Evolutionary conservation across 2,888 invertebrate species (phyloP).

Genomic region (Diadegma fenestrale): DNA sequence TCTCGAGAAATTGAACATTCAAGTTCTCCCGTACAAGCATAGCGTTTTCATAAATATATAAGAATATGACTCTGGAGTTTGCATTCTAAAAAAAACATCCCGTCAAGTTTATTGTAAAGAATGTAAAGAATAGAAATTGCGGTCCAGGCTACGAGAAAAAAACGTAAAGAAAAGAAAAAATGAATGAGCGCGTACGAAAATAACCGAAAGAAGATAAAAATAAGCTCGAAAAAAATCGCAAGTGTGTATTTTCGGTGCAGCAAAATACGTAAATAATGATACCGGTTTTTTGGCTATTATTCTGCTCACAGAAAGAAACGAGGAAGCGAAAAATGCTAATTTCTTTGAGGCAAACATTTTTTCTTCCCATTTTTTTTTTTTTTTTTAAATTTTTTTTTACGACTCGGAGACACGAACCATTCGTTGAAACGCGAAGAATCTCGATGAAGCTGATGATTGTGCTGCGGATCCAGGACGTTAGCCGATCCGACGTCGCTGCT

Average conservation of each 20-base stretch:
- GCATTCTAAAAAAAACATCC: not conserved
- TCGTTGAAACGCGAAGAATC: slow-evolving; percentile 68
- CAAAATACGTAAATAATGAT: not conserved
- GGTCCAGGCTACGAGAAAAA: not conserved
- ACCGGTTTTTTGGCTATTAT: slow-evolving; percentile 15
- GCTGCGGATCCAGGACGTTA: slow-evolving; percentile 63
- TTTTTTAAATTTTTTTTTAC: not conserved
- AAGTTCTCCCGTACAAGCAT: too few species aligned
- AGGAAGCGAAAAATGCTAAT: slow-evolving; percentile 15
- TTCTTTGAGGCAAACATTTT: not conserved
- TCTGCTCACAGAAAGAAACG: not conserved
- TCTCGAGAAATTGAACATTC: too few species aligned
- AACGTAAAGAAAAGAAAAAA: not conserved
- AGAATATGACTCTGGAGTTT: too few species aligned
- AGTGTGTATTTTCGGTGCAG: not conserved
- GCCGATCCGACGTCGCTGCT: slow-evolving; percentile 64
- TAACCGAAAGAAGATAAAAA: not conserved
- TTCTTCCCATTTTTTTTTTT: not conserved
- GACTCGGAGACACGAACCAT: slow-evolving; percentile 60
- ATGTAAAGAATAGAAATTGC: not conserved
- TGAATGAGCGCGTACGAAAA: not conserved
- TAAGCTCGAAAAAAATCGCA: not conserved
- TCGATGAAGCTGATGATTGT: slow-evolving; percentile 51
- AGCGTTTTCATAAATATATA: too few species aligned
- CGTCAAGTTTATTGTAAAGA: not conserved